A percentile compares a stretch with the other conserved stretches of the same genome.
Conservation (phyloP, 2,113 vertebrate genomes). For the Mixornis gularis region DNA sequence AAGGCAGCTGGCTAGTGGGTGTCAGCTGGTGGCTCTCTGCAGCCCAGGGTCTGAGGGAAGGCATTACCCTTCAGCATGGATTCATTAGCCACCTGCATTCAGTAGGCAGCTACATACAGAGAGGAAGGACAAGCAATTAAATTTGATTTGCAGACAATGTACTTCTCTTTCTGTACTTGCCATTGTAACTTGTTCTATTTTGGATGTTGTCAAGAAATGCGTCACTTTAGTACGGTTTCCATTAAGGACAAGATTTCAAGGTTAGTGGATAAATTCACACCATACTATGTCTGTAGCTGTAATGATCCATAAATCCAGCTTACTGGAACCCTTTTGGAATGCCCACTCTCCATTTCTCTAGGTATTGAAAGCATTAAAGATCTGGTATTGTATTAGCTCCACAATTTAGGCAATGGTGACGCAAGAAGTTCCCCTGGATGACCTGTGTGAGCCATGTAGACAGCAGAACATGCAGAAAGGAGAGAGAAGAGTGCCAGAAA, state of each 20-base stretch:
- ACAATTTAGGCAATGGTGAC: background rate
- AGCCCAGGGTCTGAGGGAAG: background rate
- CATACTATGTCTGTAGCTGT: background rate
- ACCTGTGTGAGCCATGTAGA: background rate
- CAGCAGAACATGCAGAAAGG: background rate
- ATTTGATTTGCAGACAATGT: background rate
- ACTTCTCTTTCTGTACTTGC: background rate
- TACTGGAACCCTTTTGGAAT: background rate
- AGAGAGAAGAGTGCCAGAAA: background rate
- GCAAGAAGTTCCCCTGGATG: background rate
- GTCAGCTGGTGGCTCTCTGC: background rate
- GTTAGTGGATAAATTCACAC: background rate
- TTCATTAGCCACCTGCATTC: background rate
- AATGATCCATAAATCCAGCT: background rate
- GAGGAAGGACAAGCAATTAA: background rate
- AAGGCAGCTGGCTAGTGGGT: fast-evolving
- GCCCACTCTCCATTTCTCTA: background rate
- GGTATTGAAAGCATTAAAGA: background rate
- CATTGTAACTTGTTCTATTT: background rate
- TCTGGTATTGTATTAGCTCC: background rate
- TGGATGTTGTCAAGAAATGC: background rate
- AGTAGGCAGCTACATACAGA: background rate
- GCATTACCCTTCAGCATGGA: background rate
- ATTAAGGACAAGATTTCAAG: background rate
- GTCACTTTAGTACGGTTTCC: background rate